Evolutionary conservation across 1,140 invertebrate genomes (phyloP).

Genomic region (Colletes latitarsis): DNA sequence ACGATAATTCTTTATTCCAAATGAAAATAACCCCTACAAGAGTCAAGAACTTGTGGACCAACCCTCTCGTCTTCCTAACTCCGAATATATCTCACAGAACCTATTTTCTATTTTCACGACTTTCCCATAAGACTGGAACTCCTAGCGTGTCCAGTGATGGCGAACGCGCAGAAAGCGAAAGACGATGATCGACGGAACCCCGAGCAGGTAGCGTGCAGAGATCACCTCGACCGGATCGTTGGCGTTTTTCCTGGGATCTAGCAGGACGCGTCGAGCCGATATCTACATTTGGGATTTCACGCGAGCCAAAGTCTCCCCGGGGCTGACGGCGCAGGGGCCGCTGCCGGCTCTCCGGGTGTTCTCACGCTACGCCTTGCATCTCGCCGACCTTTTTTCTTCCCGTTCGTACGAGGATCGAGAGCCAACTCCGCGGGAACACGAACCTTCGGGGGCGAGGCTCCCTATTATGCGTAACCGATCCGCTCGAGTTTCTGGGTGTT

Average conservation of each 20-base stretch:
- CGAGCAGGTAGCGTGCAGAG: slow-evolving; percentile 14
- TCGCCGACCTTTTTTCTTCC: slow-evolving; percentile 55
- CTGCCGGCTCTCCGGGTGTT: slow-evolving; percentile 54
- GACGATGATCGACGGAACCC: slow-evolving; percentile 3
- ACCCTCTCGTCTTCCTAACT: too few relatives aligned
- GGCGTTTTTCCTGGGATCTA: slow-evolving; percentile 23
- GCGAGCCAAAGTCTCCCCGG: slow-evolving; percentile 46
- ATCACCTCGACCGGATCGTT: neutral
- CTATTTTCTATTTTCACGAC: too few relatives aligned
- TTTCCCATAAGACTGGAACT: too few relatives aligned
- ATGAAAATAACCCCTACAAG: too few relatives aligned
- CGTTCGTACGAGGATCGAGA: slow-evolving; percentile 42
- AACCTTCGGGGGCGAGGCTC: slow-evolving; percentile 60
- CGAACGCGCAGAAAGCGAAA: slow-evolving; percentile 19
- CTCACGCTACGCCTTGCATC: slow-evolving; percentile 61
- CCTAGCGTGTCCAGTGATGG: neutral
- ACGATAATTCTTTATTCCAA: too few relatives aligned
- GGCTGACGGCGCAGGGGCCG: slow-evolving; percentile 43
- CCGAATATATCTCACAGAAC: too few relatives aligned
- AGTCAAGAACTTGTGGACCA: too few relatives aligned
- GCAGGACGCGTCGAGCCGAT: slow-evolving; percentile 53
- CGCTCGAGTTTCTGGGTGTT: slow-evolving; percentile 31
- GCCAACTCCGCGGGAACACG: slow-evolving; percentile 38
- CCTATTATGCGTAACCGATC: slow-evolving; percentile 63
- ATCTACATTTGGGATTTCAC: slow-evolving; percentile 67